A percentile compares a stretch with the other conserved stretches of the same genome.
These are phyloP conservation scores for Chlamydotis undulata DNA, from an alignment of 2,113 vertebrate species.

Conservation along the genomic window DNA sequence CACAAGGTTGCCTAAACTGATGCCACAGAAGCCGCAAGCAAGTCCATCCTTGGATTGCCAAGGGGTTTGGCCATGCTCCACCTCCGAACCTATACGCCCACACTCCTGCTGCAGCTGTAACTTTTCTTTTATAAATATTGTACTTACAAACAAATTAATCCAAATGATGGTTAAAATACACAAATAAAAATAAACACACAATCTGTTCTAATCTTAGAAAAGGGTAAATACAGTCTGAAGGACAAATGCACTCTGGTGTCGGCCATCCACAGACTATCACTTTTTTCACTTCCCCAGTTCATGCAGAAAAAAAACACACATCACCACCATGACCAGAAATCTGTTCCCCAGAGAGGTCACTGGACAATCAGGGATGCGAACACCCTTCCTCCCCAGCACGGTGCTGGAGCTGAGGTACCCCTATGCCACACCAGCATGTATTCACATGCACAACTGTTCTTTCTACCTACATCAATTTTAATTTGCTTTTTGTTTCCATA, in stretches of 20 bases:
- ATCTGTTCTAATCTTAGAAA: neutral
- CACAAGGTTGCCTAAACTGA: neutral
- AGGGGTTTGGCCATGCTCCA: neutral
- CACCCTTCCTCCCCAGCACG: fast-evolving
- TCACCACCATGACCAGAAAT: neutral
- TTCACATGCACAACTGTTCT: neutral
- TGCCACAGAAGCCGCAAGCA: neutral
- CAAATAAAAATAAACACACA: neutral
- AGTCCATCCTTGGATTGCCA: neutral
- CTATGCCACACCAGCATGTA: neutral
- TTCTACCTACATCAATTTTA: neutral
- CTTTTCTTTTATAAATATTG: neutral
- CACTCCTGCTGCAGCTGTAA: neutral
- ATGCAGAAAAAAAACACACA: neutral
- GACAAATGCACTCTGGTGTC: neutral
- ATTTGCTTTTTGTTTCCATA: neutral
- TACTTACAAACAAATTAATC: neutral
- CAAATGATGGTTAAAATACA: neutral
- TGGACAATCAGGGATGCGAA: neutral
- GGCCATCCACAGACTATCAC: neutral
- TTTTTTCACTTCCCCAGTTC: neutral
- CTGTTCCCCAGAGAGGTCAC: neutral
- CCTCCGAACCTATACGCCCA: neutral
- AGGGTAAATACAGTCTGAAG: neutral
- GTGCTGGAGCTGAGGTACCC: neutral